phyloP scores from a whole-genome alignment of 2,113 vertebrate genomes.

The Xiphophorus maculatus region DNA sequence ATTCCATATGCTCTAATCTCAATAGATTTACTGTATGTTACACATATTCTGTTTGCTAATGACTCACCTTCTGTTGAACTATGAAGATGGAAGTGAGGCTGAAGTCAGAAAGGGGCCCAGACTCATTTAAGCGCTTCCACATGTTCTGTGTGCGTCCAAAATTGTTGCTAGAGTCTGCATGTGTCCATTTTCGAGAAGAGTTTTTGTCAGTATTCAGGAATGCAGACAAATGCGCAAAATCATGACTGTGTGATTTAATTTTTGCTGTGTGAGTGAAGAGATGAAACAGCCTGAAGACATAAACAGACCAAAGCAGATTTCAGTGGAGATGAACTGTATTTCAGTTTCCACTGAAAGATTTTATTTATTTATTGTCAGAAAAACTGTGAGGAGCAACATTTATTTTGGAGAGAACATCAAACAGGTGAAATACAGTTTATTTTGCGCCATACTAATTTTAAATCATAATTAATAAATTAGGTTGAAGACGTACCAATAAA shows the following conservation, averaged over 20 bases:
- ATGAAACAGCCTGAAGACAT: constrained; percentile 10
- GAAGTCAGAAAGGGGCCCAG: constrained; percentile 27
- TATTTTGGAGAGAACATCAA: not conserved
- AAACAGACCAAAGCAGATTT: constrained; percentile 3
- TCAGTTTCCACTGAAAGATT: constrained; percentile 11
- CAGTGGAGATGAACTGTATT: constrained; percentile 18
- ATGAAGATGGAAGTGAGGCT: constrained; percentile 47
- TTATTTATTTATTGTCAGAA: not conserved
- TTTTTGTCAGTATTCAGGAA: constrained; percentile 23
- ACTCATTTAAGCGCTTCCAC: constrained; percentile 44
- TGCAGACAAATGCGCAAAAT: not conserved
- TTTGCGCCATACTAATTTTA: not conserved
- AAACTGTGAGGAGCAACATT: not conserved
- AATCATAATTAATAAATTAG: not conserved
- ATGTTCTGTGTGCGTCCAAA: constrained; percentile 35
- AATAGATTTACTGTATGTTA: constrained; percentile 45
- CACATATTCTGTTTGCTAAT: constrained; percentile 59
- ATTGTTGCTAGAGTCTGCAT: not conserved
- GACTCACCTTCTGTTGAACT: constrained; percentile 51
- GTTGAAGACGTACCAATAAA: not conserved
- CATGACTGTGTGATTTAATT: constrained; percentile 5
- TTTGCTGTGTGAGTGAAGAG: not conserved
- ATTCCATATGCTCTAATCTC: constrained; percentile 49
- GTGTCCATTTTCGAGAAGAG: constrained; percentile 9
- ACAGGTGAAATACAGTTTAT: not conserved